Conservation (phyloP, 2,888 invertebrate species). For the Cephus spinipes region DNA sequence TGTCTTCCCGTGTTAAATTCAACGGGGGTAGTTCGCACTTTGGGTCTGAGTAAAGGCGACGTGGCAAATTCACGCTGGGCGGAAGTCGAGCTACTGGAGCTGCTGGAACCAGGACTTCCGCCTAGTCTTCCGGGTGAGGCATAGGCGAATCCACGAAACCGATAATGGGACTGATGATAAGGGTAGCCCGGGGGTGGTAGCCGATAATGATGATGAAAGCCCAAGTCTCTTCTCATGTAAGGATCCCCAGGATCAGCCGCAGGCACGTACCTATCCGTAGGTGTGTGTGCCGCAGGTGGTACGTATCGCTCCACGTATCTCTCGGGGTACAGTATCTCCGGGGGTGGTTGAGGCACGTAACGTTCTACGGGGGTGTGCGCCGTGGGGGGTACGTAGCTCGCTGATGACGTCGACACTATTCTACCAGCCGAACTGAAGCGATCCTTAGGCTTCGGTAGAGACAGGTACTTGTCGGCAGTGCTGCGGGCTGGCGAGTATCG, state of each 20-base stretch:
- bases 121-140: constrained; percentile 59
- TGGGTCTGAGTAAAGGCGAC: constrained; percentile 65
- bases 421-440: constrained; percentile 52
- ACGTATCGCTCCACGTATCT: constrained; percentile 71
- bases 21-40: constrained; percentile 60
- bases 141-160: constrained; percentile 62
- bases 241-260: constrained; percentile 68
- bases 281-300: constrained; percentile 78
- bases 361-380: constrained; percentile 81
- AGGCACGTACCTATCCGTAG: constrained; percentile 79
- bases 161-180: constrained; percentile 59
- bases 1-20: constrained; percentile 52
- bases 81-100: constrained; percentile 68
- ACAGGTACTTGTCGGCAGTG: constrained; percentile 53
- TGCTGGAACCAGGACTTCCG: constrained; percentile 68
- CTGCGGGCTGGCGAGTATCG: constrained; percentile 58
- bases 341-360: constrained; percentile 73
- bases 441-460: constrained; percentile 62
- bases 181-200: constrained; percentile 67
- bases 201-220: constrained; percentile 71
- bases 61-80: constrained; percentile 64
- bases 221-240: constrained; percentile 71
- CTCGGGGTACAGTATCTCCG: constrained; percentile 62
- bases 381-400: constrained; percentile 74
- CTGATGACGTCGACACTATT: constrained; percentile 44